Base-by-base conservation (phyloP, 2,888 invertebrate genomes). In the Xylota segnis region DNA sequence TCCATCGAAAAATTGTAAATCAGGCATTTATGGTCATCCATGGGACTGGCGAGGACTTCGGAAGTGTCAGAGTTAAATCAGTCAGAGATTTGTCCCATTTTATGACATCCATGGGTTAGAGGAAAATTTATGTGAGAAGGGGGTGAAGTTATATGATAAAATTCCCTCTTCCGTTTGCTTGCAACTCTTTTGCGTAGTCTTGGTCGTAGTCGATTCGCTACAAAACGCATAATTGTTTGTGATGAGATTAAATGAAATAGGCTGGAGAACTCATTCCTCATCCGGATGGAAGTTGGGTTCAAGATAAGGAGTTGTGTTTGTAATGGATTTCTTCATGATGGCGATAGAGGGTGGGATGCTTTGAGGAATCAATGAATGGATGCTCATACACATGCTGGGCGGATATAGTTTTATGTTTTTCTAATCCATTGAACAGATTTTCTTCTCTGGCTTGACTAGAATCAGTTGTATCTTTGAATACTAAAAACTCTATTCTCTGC, bases 231-330 rank as follows among this genome's bases (percentile, higher is more conserved):
- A 54, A 79, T 71, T 59, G 54, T 75, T 72, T 66, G 45, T 47
- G 66, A 66, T 74, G 78, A 23, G 75, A 81, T 86, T 71, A 82
- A 37, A 50, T 32, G 50, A 77, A 71, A 56, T 82, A 47, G 84
- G 84, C 76, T 76, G 84, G 71, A 78, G 81, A 74, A 76, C 82
- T 81, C 71, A 71, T 78, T 81, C 65, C 45, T 52, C 82, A 81
- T 86, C 84, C 84, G 84, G 84, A 86, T 43, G 82, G 76, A 86
- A 86, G 84, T 86, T 12, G 23, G 14, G 18, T 45, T 45, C 0
- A 23, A 61, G 84, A 86, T 81, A 82, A 86, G 84, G 23, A 65
- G 23, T 23, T 14, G 12, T 9, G 56, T 47, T 45, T 16, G 52
- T 47, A 47, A 27, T 10, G 37, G 43, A 74, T 18, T 63, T 40